Conservation (phyloP, 2,888 invertebrate genomes). For the Neoascia interrupta region DNA sequence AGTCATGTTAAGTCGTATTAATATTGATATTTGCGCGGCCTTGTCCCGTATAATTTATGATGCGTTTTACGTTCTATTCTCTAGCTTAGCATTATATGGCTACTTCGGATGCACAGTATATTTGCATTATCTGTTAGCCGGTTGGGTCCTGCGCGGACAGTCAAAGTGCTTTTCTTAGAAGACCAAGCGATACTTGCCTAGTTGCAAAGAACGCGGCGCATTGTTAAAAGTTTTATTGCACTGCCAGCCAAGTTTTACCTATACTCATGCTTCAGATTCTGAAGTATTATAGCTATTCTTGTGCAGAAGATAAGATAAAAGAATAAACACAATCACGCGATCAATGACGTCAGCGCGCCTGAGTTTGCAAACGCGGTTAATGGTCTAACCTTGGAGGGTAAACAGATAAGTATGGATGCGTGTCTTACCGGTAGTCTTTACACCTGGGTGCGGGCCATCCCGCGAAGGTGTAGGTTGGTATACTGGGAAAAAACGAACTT, state of each 20-base stretch:
- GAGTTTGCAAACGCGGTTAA: conserved; percentile 50
- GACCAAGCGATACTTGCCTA: too few relatives aligned
- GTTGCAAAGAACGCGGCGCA: too few relatives aligned
- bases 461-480: conserved; percentile 10
- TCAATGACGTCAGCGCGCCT: conserved; percentile 49
- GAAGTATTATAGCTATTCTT: conserved; percentile 20
- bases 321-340: conserved; percentile 10
- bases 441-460: conserved; percentile 9
- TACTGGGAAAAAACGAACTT: conserved; percentile 5
- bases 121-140: conserved; percentile 60
- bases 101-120: conserved; percentile 30
- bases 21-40: conserved; percentile 64
- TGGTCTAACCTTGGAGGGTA: conserved; percentile 65
- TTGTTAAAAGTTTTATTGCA: conserved; percentile 44
- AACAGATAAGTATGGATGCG: conserved; percentile 45
- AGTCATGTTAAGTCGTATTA: conserved; percentile 18
- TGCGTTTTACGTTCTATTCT: conserved; percentile 63
- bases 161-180: too few relatives aligned
- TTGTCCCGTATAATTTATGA: conserved; percentile 68
- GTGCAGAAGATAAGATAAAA: conserved; percentile 49
- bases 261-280: conserved; percentile 10
- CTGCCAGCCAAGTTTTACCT: conserved; percentile 4
- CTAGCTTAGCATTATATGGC: conserved; percentile 17
- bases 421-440: conserved; percentile 24
- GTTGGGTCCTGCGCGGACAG: conserved; percentile 10